Evolutionary conservation across 2,113 vertebrate species (phyloP), one percentile per base, ranked within the genome.

Genomic region (Typhlomys cinereus): DNA sequence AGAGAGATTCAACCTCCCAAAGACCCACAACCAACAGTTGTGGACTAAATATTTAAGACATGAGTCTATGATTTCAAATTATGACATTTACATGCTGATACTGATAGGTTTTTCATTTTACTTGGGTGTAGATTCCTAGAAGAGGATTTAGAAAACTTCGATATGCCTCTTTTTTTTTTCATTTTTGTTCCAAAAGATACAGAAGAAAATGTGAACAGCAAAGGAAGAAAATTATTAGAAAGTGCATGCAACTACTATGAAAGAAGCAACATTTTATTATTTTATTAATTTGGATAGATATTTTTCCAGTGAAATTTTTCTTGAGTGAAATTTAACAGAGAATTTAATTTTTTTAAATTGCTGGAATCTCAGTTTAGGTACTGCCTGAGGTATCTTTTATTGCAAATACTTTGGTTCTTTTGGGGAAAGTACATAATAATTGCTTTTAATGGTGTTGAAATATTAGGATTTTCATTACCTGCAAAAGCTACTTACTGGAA

Each of bases 251-350:
- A 52, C 70, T 78, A 29, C 57, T 82, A 17, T 36, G 5, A 95
- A 25, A n/a, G 70, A 78, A 54, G 54, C 25, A 41, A 14, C 14
- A 89, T 82, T 88, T 90, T 90, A 44, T 83, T 75, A 14, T 48
- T 85, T 85, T 87, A 48, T 11, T 75, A 70, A 88, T 94, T 20
- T 54, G 14, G 62, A 75, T 36, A 80, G 89, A 95, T 75, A 80
- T 92, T 18, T 90, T 80, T 17, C 46, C n/a, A 75, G n/a, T 80
- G 89, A 95, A 80, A 80, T 92, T 18, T 90, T 80, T 17, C 46
- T 76, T 36, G 29, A 75, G 39, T 86, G 44, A 93, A 93, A 87
- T 89, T 66, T 44, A 96, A 66, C n/a, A 50, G 6, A 76, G 62
- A 88, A 75, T 88, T 50, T 59, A n/a, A 31, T n/a, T 67, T 11